Base-by-base conservation (phyloP, 2,797 vertebrate genomes). In the Ambastaia sidthimunki region DNA sequence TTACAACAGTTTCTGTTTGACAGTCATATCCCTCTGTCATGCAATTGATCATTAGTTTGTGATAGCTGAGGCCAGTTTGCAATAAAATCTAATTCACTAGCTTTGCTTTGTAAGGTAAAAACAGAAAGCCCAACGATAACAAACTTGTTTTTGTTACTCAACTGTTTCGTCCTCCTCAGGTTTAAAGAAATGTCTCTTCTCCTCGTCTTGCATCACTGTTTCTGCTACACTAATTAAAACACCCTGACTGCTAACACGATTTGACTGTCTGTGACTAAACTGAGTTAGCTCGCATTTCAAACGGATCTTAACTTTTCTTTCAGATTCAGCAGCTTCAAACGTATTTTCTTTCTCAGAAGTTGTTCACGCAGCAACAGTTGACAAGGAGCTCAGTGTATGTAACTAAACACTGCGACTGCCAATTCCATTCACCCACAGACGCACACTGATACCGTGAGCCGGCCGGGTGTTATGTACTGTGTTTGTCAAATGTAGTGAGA, bases 171-270 rank as follows among this genome's bases (percentile, higher is more conserved):
- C 44, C 11, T 34, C 67, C 19, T 74, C n/a, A 25, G n/a, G 75
- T 69, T 59, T 23, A 59, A 66, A 47, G 37, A 59, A 48, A 48
- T 16, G 1, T 31, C 50, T 3, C 78, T 74, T 60, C 44, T 19
- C 44, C 54, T 74, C 37, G 3, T 77, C 66, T 59, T 23, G 18
- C 68, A 25, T 57, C 71, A 41, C 76, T 28, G 31, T 79, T 52
- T 55, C 55, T 47, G 23, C 60, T 63, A 37, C 31, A 21, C 62
- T 75, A 83, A 82, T 76, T 83, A 67, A 62, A 80, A 76, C 52
- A 25, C 81, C 60, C 50, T 82, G 76, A 80, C 83, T 80, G 63
- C 66, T 83, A 86, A 85, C 71, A 28, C 59, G 75, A 78, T 82
- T 79, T 80, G 71, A 75, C 48, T 80, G 50, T 48, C 52, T 62